phyloP scores from a whole-genome alignment of 2,797 vertebrate species.

The Rhyacichthys aspro region DNA sequence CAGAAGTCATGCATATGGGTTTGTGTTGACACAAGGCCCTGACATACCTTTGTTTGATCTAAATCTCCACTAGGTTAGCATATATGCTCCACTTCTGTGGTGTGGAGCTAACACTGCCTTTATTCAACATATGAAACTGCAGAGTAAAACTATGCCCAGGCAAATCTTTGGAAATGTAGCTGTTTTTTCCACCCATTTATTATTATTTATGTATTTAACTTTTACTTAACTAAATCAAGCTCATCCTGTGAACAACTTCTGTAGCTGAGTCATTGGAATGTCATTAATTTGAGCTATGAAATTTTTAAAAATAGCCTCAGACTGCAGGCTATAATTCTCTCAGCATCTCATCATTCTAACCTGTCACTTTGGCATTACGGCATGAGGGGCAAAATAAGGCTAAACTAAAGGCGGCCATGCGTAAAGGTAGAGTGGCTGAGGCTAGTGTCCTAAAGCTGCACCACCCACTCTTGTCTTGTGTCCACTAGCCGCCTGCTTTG shows the following conservation, averaged over 20 bases:
- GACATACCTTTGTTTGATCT: conserved; percentile 11
- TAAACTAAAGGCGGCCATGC: conserved; percentile 27
- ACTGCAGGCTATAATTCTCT: conserved; percentile 1
- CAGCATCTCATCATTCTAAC: conserved; percentile 2
- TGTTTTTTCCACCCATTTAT: too few species aligned
- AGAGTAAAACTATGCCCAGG: conserved; percentile 9
- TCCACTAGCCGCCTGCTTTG: conserved; percentile 12
- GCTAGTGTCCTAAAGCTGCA: conserved; percentile 28
- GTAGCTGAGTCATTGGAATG: background rate
- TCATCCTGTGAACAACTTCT: background rate
- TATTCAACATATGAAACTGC: conserved; percentile 47
- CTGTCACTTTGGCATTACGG: conserved; percentile 18
- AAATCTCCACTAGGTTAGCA: conserved; percentile 7
- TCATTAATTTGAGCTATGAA: conserved; percentile 5
- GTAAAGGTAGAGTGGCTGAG: conserved; percentile 30
- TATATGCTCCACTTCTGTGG: background rate
- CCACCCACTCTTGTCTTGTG: background rate
- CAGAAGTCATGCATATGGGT: conserved; percentile 23
- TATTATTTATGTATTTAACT: too few species aligned
- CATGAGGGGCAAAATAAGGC: conserved; percentile 28
- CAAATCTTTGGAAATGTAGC: too few species aligned
- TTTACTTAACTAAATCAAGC: background rate
- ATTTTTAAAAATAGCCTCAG: conserved; percentile 28
- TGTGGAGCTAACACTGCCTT: conserved; percentile 43
- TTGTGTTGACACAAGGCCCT: conserved; percentile 25